These are phyloP conservation scores for Porites rus DNA, from an alignment of 92 coral and sea anemone genomes.

Conservation along the genomic window DNA sequence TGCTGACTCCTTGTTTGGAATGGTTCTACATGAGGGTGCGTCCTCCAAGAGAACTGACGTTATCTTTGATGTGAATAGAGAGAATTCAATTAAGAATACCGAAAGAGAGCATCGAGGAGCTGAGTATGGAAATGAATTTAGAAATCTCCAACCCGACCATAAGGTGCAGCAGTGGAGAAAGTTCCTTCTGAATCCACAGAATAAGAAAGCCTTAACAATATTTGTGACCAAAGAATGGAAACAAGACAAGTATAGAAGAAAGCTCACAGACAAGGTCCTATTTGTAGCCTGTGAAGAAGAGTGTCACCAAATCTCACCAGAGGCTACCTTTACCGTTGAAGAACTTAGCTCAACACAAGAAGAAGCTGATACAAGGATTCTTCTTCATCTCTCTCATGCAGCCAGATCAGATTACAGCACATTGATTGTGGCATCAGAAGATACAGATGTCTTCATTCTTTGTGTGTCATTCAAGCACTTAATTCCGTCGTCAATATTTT, in stretches of 20 bases:
- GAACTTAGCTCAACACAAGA: conserved; percentile 64
- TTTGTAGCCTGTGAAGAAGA: conserved; percentile 49
- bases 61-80: conserved; percentile 54
- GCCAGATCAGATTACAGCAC: conserved; percentile 45
- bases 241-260: conserved; percentile 23
- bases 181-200: conserved; percentile 46
- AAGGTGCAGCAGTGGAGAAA: conserved; percentile 51
- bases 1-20: conserved; percentile 35
- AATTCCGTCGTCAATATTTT: conserved; percentile 47
- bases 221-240: conserved; percentile 64
- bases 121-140: conserved; percentile 43
- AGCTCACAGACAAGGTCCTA: conserved; percentile 37
- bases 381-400: conserved; percentile 58
- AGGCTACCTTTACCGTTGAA: conserved; percentile 4
- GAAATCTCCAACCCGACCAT: conserved; percentile 44
- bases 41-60: conserved; percentile 55
- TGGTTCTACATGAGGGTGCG: conserved; percentile 43
- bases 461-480: conserved; percentile 40
- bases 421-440: conserved; percentile 62
- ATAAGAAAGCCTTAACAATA: conserved; percentile 59
- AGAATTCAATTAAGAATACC: conserved; percentile 62
- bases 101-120: conserved; percentile 58
- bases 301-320: conserved; percentile 54
- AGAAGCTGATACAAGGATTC: conserved; percentile 70
- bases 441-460: conserved; percentile 68